phyloP scores from a whole-genome alignment of 2,888 invertebrate genomes.

The Macrophya alboannulata region DNA sequence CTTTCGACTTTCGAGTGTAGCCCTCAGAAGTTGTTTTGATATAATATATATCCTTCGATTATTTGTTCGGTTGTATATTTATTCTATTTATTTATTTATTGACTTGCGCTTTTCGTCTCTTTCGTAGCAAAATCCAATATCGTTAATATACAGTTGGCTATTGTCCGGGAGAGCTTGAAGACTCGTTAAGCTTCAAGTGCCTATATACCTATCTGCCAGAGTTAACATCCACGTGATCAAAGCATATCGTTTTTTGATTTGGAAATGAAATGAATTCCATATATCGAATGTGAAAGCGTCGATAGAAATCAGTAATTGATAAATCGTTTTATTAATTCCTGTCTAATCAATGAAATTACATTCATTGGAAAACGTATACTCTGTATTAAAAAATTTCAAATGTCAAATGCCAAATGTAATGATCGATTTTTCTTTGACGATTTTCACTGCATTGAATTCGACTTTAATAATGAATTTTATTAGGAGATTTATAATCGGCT shows the following conservation, averaged over 20 bases:
- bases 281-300: background rate
- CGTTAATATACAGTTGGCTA: background rate
- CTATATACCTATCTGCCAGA: background rate
- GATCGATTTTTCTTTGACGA: background rate
- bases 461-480: background rate
- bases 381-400: no score
- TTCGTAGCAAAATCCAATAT: constrained; percentile 29
- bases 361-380: no score
- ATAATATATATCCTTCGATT: constrained; percentile 20
- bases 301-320: background rate
- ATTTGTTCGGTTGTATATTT: constrained; percentile 19
- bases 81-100: background rate
- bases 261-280: background rate
- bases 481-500: background rate
- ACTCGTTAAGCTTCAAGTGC: constrained; percentile 30
- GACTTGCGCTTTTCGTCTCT: background rate
- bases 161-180: background rate
- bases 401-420: no score
- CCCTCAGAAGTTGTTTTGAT: constrained; percentile 12
- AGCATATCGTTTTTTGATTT: background rate
- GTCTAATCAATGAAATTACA: background rate
- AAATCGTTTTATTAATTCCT: background rate
- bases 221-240: constrained; percentile 1
- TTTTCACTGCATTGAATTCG: background rate
- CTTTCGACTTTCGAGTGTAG: constrained; percentile 32